Conservation (phyloP, 2,888 invertebrate species). For the Timema podura region DNA sequence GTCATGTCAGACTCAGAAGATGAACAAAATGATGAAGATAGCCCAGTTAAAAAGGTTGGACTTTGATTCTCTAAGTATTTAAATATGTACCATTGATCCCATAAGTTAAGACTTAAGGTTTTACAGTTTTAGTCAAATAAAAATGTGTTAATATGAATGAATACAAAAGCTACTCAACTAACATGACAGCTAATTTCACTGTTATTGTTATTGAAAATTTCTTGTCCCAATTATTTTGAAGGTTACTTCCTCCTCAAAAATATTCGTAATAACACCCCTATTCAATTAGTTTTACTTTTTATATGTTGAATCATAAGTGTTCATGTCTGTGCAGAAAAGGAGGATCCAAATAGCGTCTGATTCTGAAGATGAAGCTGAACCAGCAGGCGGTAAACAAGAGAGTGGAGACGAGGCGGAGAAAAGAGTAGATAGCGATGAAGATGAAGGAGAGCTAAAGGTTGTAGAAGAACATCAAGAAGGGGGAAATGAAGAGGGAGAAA, state of each 20-base stretch:
- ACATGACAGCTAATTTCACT: too few relatives aligned
- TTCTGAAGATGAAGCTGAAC: conserved; percentile 41
- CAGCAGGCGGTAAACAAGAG: conserved; percentile 35
- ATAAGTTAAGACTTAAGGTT: too few relatives aligned
- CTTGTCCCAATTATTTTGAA: too few relatives aligned
- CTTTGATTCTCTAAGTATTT: too few relatives aligned
- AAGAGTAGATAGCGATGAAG: conserved; percentile 38
- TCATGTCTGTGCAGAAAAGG: conserved; percentile 35
- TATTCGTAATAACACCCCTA: too few relatives aligned
- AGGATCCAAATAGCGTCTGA: conserved; percentile 41
- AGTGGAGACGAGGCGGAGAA: conserved; percentile 35
- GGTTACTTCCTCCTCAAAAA: too few relatives aligned
- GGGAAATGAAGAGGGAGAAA: conserved; percentile 20
- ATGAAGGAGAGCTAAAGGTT: conserved; percentile 35
- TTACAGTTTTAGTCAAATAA: too few relatives aligned
- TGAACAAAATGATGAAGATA: conserved; percentile 41
- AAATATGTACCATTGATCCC: too few relatives aligned
- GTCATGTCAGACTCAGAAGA: conserved; percentile 43
- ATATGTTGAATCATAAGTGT: background rate
- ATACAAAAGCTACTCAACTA: too few relatives aligned
- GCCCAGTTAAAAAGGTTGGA: background rate
- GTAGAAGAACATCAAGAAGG: conserved; percentile 16
- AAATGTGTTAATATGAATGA: too few relatives aligned
- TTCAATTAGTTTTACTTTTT: background rate
- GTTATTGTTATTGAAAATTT: too few relatives aligned